phyloP scores from a whole-genome alignment of 1,140 invertebrate species.

The Adelges cooleyi region DNA sequence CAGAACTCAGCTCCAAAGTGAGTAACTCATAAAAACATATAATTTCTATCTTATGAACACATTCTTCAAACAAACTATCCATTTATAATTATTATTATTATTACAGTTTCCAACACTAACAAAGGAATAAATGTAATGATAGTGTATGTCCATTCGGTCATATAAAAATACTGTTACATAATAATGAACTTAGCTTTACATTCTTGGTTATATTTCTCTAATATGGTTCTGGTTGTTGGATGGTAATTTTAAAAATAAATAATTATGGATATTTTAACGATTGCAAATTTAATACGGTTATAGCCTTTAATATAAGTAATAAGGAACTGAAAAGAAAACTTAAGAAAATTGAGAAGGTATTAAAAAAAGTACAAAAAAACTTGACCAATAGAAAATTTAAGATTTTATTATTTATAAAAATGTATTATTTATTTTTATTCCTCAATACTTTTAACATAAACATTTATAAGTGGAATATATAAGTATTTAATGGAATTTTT shows the following conservation, averaged over 20 bases:
- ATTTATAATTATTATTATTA: slow-evolving; percentile 2
- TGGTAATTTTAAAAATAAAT: not conserved
- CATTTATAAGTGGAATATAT: too few species aligned
- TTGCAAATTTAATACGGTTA: too few species aligned
- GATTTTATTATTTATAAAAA: too few species aligned
- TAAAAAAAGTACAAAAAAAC: too few species aligned
- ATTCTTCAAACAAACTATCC: slow-evolving; percentile 5
- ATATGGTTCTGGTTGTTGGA: slow-evolving; percentile 9
- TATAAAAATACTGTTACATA: not conserved
- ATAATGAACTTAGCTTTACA: not conserved
- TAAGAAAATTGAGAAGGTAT: too few species aligned
- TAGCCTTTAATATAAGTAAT: too few species aligned
- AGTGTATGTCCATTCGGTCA: not conserved
- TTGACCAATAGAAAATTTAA: too few species aligned
- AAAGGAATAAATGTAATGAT: not conserved
- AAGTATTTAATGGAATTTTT: too few species aligned
- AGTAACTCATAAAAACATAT: slow-evolving; percentile 35
- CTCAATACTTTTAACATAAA: too few species aligned
- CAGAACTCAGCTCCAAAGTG: slow-evolving; percentile 71
- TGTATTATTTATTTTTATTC: too few species aligned
- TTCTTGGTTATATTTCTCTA: slow-evolving; percentile 2
- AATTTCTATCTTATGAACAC: not conserved
- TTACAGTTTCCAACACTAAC: not conserved
- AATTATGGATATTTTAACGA: too few species aligned
- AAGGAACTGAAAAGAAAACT: too few species aligned